These are phyloP conservation scores for Trichopoda pennipes DNA, from an alignment of 2,888 invertebrate genomes.

Conservation along the genomic window DNA sequence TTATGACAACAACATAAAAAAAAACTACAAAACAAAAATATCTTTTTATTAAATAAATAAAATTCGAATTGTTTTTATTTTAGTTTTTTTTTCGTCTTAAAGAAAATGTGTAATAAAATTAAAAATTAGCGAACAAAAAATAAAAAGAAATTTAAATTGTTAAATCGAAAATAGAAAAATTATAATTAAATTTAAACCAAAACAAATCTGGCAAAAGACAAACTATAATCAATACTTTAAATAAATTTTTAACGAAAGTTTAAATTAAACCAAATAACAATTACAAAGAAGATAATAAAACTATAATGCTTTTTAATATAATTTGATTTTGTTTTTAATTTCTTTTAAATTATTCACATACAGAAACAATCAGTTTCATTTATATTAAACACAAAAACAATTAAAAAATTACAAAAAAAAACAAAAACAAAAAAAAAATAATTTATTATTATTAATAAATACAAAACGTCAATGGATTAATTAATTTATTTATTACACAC, in stretches of 20 bases:
- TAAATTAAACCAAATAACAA: conserved; percentile 48
- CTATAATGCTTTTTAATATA: conserved; percentile 55
- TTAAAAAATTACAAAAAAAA: not conserved
- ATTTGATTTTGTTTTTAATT: conserved; percentile 26
- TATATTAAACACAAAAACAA: conserved; percentile 20
- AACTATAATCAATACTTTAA: conserved; percentile 57
- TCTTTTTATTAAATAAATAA: conserved; percentile 55
- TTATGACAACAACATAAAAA: conserved; percentile 35
- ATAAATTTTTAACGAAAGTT: conserved; percentile 53
- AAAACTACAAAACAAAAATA: conserved; percentile 48
- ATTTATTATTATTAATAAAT: conserved; percentile 13
- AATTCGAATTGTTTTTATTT: conserved; percentile 47
- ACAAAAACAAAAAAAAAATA: conserved; percentile 13
- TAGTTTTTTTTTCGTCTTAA: conserved; percentile 59
- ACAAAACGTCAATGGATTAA: conserved; percentile 16
- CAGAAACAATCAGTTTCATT: conserved; percentile 30
- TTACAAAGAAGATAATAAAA: conserved; percentile 47
- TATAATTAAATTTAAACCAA: conserved; percentile 22
- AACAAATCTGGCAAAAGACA: conserved; percentile 45
- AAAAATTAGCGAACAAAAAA: not conserved
- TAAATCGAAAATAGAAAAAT: conserved; percentile 40
- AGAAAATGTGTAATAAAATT: conserved; percentile 48
- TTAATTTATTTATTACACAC: conserved; percentile 9
- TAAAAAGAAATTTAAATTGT: conserved; percentile 52
- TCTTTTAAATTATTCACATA: conserved; percentile 18